These are phyloP conservation scores for Mus spretus DNA, from an alignment of 2,797 vertebrate species.

Conservation along the genomic window DNA sequence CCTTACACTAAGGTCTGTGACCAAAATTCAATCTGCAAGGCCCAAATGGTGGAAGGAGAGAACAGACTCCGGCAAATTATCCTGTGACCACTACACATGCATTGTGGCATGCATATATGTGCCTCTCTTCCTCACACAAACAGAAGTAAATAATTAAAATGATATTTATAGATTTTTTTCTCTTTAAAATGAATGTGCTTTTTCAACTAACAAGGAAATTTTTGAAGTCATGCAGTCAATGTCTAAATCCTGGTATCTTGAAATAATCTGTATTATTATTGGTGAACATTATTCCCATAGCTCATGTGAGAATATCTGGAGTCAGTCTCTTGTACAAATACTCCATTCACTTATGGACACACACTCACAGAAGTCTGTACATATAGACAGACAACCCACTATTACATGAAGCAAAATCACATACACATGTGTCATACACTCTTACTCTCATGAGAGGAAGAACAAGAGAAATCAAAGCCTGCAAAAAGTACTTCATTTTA, in stretches of 20 bases:
- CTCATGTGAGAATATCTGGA: not conserved
- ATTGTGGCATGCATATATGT: not conserved
- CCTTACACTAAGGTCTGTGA: not conserved
- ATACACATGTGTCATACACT: not conserved
- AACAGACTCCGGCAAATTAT: not conserved
- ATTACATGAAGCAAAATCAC: not conserved
- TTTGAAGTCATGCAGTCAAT: not conserved
- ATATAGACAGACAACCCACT: not conserved
- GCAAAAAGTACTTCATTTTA: constrained; percentile 48
- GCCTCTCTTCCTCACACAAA: not conserved
- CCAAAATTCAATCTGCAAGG: not conserved
- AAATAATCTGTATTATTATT: not conserved
- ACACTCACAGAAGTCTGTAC: not conserved
- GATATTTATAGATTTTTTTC: not conserved
- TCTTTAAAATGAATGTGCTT: not conserved
- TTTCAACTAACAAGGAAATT: not conserved
- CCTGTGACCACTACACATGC: not conserved
- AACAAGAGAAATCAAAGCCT: constrained; percentile 6
- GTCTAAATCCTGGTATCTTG: not conserved
- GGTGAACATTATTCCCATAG: not conserved
- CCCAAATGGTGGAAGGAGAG: not conserved
- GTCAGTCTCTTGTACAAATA: not conserved
- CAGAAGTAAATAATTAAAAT: not conserved
- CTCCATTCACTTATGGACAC: not conserved
- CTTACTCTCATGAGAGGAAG: not conserved